Evolutionary conservation across 2,888 invertebrate species (phyloP), one percentile per base, ranked within the genome.

Genomic region (Strigamia transsilvanica): DNA sequence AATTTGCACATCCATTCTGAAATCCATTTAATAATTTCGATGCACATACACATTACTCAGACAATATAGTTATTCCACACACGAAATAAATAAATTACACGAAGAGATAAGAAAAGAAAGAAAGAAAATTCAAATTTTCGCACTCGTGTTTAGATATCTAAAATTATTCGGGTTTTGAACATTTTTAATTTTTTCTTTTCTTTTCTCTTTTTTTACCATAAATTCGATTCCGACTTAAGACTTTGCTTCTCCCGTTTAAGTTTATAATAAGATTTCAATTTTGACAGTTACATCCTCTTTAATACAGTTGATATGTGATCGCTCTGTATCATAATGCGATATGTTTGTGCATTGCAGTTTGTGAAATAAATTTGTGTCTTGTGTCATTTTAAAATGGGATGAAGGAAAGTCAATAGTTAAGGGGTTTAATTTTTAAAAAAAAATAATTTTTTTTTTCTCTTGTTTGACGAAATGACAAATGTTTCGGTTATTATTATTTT

Each of bases 241-340:
- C 51, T 51, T 51, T n/a, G 51, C n/a, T 51, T n/a, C 6, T n/a
- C 34, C 3, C n/a, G 15, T 51, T 2, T 4, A 18, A 51, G 51
- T 51, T 51, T 51, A 51, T 51, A 51, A 51, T 51, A 51, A 51
- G 51, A 51, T 51, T 51, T 51, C 51, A 15, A n/a, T 51, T 51
- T 51, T 51, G 51, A 51, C 51, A 51, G 51, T 51, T 51, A 51
- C 51, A 51, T 51, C 51, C 51, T 51, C 51, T 51, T 51, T 51
- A 51, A n/a, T 51, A 51, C n/a, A 51, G 51, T 51, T 51, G 51
- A 51, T 51, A 51, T 51, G 51, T 51, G 51, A 51, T 51, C 51
- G 51, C 51, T n/a, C 18, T 51, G 51, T n/a, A 51, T 51, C 51
- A 51, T 51, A 51, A 51, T 51, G 51, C 51, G 51, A 51, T 51